A percentile compares a stretch with the other conserved stretches of the same genome.
Evolutionary conservation across 2,888 invertebrate genomes (phyloP).

Genomic region (Lydus trimaculatus): DNA sequence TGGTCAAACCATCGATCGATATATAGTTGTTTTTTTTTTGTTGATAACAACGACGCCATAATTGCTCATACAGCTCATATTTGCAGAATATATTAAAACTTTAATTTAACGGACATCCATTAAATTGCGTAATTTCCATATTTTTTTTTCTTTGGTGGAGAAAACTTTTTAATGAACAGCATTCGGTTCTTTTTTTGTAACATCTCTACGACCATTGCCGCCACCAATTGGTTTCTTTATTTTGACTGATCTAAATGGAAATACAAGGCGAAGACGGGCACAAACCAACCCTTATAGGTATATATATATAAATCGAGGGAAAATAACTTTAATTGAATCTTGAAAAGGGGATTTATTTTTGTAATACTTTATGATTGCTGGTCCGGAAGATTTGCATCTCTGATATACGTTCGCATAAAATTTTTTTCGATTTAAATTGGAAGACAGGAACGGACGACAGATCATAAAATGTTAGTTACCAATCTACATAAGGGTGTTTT

Average conservation of each 20-base stretch:
- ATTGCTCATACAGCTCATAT: too few species aligned
- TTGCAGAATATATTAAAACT: too few species aligned
- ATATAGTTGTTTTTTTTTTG: neutral
- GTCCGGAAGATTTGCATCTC: conserved; percentile 55
- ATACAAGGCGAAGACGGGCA: conserved; percentile 23
- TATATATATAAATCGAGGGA: conserved; percentile 27
- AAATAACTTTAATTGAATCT: conserved; percentile 56
- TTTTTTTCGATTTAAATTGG: neutral
- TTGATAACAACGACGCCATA: neutral
- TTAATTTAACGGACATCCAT: neutral
- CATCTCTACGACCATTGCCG: neutral
- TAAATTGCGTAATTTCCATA: neutral
- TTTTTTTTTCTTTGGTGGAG: conserved; percentile 37
- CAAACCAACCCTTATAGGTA: neutral
- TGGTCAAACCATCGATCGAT: conserved; percentile 45
- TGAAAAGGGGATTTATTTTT: conserved; percentile 54
- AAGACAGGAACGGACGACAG: neutral
- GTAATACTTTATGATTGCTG: conserved; percentile 59
- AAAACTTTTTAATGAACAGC: conserved; percentile 48
- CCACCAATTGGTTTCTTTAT: conserved; percentile 17
- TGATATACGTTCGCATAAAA: neutral
- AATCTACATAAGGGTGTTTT: neutral
- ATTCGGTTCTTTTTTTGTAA: conserved; percentile 16
- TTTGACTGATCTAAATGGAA: conserved; percentile 23
- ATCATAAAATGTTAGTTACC: neutral